Evolutionary conservation across 2,797 vertebrate genomes (phyloP).

Genomic region (Syncerus caffer): DNA sequence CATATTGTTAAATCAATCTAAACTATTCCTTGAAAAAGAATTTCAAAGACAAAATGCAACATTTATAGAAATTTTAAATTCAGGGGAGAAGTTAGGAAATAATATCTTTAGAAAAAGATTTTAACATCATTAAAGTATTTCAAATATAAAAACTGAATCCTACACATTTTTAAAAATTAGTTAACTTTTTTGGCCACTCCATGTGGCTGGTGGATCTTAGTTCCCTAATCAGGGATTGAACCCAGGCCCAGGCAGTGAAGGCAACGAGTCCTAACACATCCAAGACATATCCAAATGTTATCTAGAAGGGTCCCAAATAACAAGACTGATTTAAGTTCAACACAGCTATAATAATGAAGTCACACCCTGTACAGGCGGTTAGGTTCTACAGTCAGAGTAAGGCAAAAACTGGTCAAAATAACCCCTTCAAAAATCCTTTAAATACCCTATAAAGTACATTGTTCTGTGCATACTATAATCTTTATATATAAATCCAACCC

Average conservation of each 20-base stretch:
- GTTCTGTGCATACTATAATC: not conserved
- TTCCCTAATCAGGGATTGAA: not conserved
- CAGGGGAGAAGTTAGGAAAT: not conserved
- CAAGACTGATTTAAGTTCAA: not conserved
- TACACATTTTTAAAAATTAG: not conserved
- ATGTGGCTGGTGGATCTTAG: not conserved
- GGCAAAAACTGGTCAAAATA: not conserved
- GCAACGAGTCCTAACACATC: not conserved
- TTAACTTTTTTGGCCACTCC: not conserved
- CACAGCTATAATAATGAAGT: not conserved
- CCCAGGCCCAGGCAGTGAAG: not conserved
- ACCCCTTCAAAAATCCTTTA: not conserved
- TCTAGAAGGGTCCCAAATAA: not conserved
- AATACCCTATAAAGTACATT: not conserved
- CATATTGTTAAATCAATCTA: not conserved
- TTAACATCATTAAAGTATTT: slow-evolving; percentile 20
- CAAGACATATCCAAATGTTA: not conserved
- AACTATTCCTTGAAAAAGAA: slow-evolving; percentile 3
- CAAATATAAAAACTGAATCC: slow-evolving; percentile 1
- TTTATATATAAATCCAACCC: not conserved
- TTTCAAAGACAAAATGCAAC: slow-evolving; percentile 23
- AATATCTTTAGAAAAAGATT: slow-evolving; percentile 7
- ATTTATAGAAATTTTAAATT: not conserved
- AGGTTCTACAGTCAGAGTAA: not conserved
- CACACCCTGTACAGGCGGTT: not conserved